Evolutionary conservation across 2,888 invertebrate genomes (phyloP).

Genomic region (Laothoe populi): DNA sequence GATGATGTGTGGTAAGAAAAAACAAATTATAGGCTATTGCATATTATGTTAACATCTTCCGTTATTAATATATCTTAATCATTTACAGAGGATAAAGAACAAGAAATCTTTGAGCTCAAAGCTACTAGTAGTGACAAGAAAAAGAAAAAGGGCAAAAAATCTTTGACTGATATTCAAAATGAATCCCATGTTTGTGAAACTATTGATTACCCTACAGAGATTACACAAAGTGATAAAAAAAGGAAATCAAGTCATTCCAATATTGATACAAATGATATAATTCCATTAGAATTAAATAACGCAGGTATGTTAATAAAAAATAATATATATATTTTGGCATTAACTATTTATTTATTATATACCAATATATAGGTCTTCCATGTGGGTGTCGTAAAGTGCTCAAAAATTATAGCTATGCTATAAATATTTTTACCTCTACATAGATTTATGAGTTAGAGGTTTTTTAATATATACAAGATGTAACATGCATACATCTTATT

Average conservation of each 20-base stretch:
- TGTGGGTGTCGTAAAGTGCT: too few relatives aligned
- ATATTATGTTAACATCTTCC: too few relatives aligned
- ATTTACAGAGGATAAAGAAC: slow-evolving; percentile 40
- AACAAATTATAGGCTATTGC: too few relatives aligned
- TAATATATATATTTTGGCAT: too few relatives aligned
- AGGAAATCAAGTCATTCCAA: slow-evolving; percentile 5
- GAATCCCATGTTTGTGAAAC: background rate
- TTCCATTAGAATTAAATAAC: background rate
- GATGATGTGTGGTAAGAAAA: too few relatives aligned
- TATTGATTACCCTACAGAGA: background rate
- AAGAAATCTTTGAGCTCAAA: slow-evolving; percentile 19
- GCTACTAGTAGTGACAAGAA: slow-evolving; percentile 34
- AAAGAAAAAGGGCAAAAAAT: slow-evolving; percentile 35
- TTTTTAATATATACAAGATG: too few relatives aligned
- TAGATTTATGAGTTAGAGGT: too few relatives aligned
- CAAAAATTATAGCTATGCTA: too few relatives aligned
- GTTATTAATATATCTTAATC: background rate
- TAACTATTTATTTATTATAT: too few relatives aligned
- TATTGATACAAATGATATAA: background rate
- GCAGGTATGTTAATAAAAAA: background rate
- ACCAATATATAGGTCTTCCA: too few relatives aligned
- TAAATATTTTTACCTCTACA: too few relatives aligned
- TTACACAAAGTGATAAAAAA: background rate
- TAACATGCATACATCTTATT: too few relatives aligned
- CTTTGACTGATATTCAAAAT: slow-evolving; percentile 1